Base-by-base conservation (phyloP, 2,113 vertebrate species). In the Cyanoliseus patagonus region DNA sequence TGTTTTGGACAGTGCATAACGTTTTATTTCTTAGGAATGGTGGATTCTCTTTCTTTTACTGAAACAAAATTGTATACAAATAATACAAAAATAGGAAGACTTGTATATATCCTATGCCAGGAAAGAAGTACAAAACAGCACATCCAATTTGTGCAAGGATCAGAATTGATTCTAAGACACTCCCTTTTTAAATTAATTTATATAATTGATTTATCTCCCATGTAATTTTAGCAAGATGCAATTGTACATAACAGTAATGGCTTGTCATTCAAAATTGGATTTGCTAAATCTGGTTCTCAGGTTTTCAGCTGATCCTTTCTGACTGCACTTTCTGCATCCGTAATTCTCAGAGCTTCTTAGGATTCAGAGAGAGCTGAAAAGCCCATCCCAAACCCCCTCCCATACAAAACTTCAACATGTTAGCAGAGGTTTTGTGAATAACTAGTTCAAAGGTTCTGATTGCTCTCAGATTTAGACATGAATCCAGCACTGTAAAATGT, bases 241-340 rank as follows among this genome's bases (percentile, higher is more conserved):
- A 70, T 53, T 80, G 80, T 42, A 86, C 7, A 13, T 77, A 92
- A 80, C 31, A 49, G 31, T 86, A 86, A 86, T 49, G 25, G 25
- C 74, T 80, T 92, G 46, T 81, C 72, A 81, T 75, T 94, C 49
- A 88, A 59, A 92, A 94, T 6, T 64, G 49, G 42, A 69, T 95
- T 96, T 80, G 39, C 9, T 62, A 88, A 37, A 23, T 86, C 49
- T 66, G 17, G 22, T 88, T 88, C 44, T 87, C 70, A 68, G 69
- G 44, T 91, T 86, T 91, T 59, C 69, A 92, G 51, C 51, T 42
- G 42, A 72, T 74, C 69, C 57, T 18, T 95, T 94, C 31, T 83
- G 44, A 62, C 6, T 76, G 35, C 25, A 55, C n/a, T 67, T 88
- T 37, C 52, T 81, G 42, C 61, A 80, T 73, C 83, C 11, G 3